A percentile compares a stretch with the other conserved stretches of the same genome.
Conservation (phyloP, 2,113 vertebrate species). For the Phalacrocorax carbo region DNA sequence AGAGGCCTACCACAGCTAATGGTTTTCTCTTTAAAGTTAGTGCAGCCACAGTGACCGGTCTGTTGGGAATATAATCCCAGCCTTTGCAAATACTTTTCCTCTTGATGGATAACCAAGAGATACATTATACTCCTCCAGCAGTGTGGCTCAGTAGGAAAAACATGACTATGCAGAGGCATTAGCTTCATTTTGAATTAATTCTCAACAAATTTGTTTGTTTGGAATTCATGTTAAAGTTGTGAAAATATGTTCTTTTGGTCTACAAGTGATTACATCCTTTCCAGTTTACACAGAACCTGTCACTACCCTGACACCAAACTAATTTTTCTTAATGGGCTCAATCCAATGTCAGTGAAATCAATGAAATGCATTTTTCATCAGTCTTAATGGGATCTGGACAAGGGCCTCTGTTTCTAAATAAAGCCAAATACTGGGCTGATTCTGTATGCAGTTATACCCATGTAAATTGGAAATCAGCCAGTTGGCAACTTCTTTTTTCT, state of each 20-base stretch:
- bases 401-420: constrained; percentile 20
- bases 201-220: not conserved
- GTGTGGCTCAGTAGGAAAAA: not conserved
- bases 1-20: not conserved
- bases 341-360: constrained; percentile 21
- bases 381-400: constrained; percentile 25
- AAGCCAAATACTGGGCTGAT: not conserved
- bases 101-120: not conserved
- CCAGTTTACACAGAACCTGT: not conserved
- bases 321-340: constrained; percentile 9
- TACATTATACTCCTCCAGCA: not conserved
- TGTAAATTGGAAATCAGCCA: constrained; percentile 23
- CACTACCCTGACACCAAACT: not conserved
- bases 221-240: not conserved
- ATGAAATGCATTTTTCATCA: constrained; percentile 35
- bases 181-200: not conserved
- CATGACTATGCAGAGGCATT: not conserved
- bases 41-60: not conserved
- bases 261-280: not conserved
- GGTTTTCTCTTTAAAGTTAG: not conserved
- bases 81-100: not conserved
- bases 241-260: not conserved
- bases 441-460: not conserved
- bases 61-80: not conserved
- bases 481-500: constrained; percentile 1